Base-by-base conservation (phyloP, 2,113 vertebrate genomes). In the Micronycteris hirsuta region DNA sequence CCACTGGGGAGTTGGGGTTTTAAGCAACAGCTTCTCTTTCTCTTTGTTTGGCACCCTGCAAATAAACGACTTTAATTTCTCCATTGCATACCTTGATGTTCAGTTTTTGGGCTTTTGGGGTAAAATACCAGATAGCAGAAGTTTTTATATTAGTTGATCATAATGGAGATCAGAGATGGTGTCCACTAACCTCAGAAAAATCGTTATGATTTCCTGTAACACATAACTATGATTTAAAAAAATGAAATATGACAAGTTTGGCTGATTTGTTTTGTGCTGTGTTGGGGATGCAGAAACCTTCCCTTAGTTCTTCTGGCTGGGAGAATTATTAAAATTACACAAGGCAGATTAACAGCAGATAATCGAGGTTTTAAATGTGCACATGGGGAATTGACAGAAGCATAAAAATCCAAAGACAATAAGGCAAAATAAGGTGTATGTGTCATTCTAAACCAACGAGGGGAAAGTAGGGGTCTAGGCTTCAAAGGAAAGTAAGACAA, bases 181-280 rank as follows among this genome's bases (percentile, higher is more conserved):
- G 8, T 65, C 76, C 15, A 8, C 3, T 61, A 54, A 93, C 9
- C 45, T 85, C 54, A 61, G n/a, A 82, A 91, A 78, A 80, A 54
- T 76, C 7, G 15, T 84, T 16, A 36, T 38, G 67, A 43, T 82
- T 97, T 96, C 43, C 38, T 86, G 61, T 49, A 89, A 73, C 36
- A 77, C 10, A 17, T 71, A 76, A 77, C 43, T 83, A 38, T 88
- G 13, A 61, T 43, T 86, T 68, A 77, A 94, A 92, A 92, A 87
- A 76, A 52, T n/a, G 82, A 73, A 81, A 31, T 47, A 41, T 61
- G 92, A 87, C 26, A 93, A 89, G 33, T 86, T 80, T 63, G 24
- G 54, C 81, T 94, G 19, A 93, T 95, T 97, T 96, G 61, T 58
- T 90, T 95, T 68, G 33, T 70, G 84, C 20, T 93, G 22, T 33